Percentiles rank a stretch among this genome's conserved stretches.
Evolutionary conservation across 1,140 invertebrate genomes (phyloP).

Genomic region (Paramacrobiotus metropolitanus): DNA sequence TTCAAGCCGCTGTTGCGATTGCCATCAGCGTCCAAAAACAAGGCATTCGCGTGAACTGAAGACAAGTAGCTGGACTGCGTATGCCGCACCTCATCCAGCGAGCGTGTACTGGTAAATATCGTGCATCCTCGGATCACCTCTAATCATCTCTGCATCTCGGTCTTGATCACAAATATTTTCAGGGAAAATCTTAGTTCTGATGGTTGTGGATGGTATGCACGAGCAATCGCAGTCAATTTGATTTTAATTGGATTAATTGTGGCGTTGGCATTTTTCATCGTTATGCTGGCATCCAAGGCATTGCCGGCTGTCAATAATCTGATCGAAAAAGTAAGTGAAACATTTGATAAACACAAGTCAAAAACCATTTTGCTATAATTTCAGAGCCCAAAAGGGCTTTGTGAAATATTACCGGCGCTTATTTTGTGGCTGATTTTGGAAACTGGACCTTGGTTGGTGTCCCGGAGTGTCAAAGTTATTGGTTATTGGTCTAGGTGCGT

Average conservation of each 20-base stretch:
- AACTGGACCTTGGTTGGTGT: not conserved
- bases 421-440: not conserved
- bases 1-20: not conserved
- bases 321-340: too few relatives aligned
- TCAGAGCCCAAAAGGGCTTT: too few relatives aligned
- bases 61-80: not conserved
- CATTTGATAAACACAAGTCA: too few relatives aligned
- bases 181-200: not conserved
- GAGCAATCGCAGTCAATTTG: not conserved
- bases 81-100: not conserved
- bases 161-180: too few relatives aligned
- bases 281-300: not conserved
- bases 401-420: not conserved
- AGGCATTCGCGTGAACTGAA: not conserved
- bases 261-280: not conserved
- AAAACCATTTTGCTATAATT: too few relatives aligned
- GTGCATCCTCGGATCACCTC: not conserved
- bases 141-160: too few relatives aligned
- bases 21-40: not conserved
- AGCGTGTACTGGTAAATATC: not conserved
- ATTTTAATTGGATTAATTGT: not conserved
- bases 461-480: not conserved
- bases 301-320: not conserved
- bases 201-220: not conserved
- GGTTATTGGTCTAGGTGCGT: slow-evolving; percentile 2